Conservation (phyloP, 2,113 vertebrate genomes). For the Lampris incognitus region DNA sequence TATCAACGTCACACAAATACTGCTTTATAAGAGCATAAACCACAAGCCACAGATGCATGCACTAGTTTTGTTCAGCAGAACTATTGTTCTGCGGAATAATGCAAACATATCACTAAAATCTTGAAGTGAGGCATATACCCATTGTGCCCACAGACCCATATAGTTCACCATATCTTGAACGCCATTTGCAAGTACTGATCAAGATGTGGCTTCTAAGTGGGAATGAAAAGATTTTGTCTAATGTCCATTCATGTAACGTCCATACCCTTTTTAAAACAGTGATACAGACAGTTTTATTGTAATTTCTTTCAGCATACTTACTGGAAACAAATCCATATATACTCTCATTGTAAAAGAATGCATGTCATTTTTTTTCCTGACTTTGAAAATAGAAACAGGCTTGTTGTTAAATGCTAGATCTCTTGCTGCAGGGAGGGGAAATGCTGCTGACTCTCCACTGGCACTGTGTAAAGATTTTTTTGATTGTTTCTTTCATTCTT, state of each 20-base stretch:
- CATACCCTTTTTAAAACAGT: neutral
- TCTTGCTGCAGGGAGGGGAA: neutral
- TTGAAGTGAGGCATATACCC: neutral
- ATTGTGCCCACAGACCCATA: neutral
- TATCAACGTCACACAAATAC: neutral
- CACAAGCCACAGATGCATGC: neutral
- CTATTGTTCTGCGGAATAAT: neutral
- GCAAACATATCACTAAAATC: neutral
- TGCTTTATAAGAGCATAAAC: neutral
- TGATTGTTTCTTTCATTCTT: too few relatives aligned
- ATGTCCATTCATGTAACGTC: neutral
- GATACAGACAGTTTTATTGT: too few relatives aligned
- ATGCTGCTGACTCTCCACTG: too few relatives aligned
- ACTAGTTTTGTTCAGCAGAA: neutral
- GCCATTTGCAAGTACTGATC: neutral
- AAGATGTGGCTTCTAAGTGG: too few relatives aligned
- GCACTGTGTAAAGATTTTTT: too few relatives aligned
- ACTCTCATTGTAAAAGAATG: too few relatives aligned
- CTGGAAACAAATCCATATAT: too few relatives aligned
- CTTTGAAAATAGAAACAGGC: neutral
- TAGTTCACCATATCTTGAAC: too few relatives aligned
- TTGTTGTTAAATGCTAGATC: slow-evolving; percentile 3
- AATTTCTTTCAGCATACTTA: too few relatives aligned
- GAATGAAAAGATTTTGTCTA: too few relatives aligned
- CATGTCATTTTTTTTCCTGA: neutral